Conservation (phyloP, 2,888 invertebrate species). For the Parnassius apollo region DNA sequence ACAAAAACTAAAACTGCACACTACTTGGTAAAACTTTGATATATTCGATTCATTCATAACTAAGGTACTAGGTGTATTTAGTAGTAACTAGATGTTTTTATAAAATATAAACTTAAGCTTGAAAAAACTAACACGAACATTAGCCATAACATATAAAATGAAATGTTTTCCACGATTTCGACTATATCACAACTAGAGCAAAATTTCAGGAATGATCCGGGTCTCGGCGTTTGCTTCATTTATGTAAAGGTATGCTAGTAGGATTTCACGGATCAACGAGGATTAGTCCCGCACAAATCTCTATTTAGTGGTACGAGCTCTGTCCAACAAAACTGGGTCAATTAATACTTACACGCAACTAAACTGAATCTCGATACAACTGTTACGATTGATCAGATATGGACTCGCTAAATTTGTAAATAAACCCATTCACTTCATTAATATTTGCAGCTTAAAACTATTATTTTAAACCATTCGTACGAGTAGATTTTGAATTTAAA, state of each 20-base stretch:
- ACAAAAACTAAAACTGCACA: no score
- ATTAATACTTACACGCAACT: slow-evolving; percentile 67
- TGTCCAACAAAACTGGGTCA: slow-evolving; percentile 67
- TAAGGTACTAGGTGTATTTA: no score
- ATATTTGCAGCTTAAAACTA: no score
- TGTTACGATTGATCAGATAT: slow-evolving; percentile 17
- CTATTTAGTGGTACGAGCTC: slow-evolving; percentile 71
- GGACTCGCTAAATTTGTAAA: not conserved
- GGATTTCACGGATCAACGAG: slow-evolving; percentile 64
- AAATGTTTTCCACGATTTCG: slow-evolving; percentile 9
- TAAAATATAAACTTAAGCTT: no score
- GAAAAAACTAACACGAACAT: no score
- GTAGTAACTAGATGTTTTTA: no score
- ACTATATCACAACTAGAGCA: slow-evolving; percentile 15
- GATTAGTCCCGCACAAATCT: slow-evolving; percentile 72
- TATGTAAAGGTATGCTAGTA: slow-evolving; percentile 62
- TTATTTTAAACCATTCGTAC: no score
- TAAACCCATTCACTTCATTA: not conserved
- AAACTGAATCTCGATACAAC: slow-evolving; percentile 57
- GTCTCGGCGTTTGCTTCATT: slow-evolving; percentile 35
- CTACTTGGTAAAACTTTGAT: no score
- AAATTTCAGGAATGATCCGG: slow-evolving; percentile 19
- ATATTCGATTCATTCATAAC: no score
- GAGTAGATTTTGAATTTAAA: no score
- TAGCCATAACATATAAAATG: not conserved